These are phyloP conservation scores for Babyrousa celebensis DNA, from an alignment of 2,797 vertebrate species.

Conservation along the genomic window DNA sequence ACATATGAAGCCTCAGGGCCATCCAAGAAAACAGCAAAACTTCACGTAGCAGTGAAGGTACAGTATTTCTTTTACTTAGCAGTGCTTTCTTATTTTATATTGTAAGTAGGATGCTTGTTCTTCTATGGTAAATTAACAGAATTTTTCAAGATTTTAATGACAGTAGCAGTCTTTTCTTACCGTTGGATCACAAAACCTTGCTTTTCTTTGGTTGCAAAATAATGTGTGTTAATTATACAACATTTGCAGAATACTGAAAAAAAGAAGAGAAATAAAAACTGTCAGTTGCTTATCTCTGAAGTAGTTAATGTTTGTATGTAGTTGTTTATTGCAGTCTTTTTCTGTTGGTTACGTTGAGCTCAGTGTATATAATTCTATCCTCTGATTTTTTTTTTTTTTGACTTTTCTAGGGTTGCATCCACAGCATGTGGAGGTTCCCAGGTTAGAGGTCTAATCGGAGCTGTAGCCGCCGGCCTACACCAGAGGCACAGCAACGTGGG, in stretches of 20 bases:
- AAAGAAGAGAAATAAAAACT: slow-evolving; percentile 29
- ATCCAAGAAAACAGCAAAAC: slow-evolving; percentile 99
- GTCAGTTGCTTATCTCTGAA: slow-evolving; percentile 43
- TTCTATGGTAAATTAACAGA: not conserved
- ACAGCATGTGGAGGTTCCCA: too few relatives aligned
- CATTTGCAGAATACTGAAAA: slow-evolving; percentile 60
- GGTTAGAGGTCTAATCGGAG: too few relatives aligned
- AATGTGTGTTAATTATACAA: not conserved
- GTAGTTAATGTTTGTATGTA: slow-evolving; percentile 56
- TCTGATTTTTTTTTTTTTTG: not conserved
- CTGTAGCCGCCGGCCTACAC: too few relatives aligned
- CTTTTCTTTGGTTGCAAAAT: slow-evolving; percentile 47
- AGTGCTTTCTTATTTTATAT: slow-evolving; percentile 46
- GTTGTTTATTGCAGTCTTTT: not conserved
- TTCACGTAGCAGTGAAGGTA: slow-evolving; percentile 99
- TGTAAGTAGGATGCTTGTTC: slow-evolving; percentile 60
- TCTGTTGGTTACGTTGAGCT: slow-evolving; percentile 22
- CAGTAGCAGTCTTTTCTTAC: not conserved
- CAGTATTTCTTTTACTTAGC: slow-evolving; percentile 56
- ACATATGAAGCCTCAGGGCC: slow-evolving; percentile 98
- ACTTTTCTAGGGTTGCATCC: too few relatives aligned
- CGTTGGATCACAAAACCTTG: slow-evolving; percentile 21
- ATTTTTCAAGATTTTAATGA: slow-evolving; percentile 62
- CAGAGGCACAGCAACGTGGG: too few relatives aligned
- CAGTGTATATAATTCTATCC: not conserved